Conservation (phyloP, 2,113 vertebrate species). For the Hyaena hyaena region DNA sequence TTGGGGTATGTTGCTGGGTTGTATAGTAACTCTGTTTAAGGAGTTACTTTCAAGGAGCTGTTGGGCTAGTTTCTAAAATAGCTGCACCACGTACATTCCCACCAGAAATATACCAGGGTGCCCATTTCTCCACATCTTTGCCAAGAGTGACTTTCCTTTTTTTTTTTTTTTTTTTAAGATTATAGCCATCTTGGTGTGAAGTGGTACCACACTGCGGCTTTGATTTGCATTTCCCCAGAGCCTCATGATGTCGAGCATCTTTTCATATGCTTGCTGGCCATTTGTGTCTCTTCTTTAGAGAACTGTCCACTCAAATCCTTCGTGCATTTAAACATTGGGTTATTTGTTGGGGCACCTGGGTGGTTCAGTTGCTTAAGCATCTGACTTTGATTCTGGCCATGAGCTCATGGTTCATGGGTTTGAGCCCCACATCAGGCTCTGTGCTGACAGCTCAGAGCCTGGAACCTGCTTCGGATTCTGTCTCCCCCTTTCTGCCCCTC, state of each 20-base stretch:
- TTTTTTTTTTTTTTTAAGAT: background rate
- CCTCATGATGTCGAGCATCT: background rate
- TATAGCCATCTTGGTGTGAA: background rate
- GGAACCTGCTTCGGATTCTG: too few relatives aligned
- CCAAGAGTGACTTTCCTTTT: background rate
- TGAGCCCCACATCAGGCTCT: too few relatives aligned
- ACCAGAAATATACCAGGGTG: background rate
- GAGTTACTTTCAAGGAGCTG: background rate
- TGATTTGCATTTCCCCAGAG: background rate
- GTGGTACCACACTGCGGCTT: background rate
- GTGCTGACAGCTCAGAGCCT: too few relatives aligned
- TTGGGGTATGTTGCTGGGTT: accelerated
- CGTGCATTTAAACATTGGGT: background rate
- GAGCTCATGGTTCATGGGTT: too few relatives aligned
- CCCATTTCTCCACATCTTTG: background rate
- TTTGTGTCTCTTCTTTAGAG: background rate
- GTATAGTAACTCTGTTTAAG: accelerated
- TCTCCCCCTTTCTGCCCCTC: too few relatives aligned
- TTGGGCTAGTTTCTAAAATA: background rate
- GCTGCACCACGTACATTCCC: background rate
- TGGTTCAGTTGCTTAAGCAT: too few relatives aligned
- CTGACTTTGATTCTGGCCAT: too few relatives aligned
- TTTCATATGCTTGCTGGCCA: background rate
- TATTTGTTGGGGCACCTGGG: too few relatives aligned
- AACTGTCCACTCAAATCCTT: background rate